Evolutionary conservation across 2,888 invertebrate species (phyloP).

Genomic region (Epinotia nisella): DNA sequence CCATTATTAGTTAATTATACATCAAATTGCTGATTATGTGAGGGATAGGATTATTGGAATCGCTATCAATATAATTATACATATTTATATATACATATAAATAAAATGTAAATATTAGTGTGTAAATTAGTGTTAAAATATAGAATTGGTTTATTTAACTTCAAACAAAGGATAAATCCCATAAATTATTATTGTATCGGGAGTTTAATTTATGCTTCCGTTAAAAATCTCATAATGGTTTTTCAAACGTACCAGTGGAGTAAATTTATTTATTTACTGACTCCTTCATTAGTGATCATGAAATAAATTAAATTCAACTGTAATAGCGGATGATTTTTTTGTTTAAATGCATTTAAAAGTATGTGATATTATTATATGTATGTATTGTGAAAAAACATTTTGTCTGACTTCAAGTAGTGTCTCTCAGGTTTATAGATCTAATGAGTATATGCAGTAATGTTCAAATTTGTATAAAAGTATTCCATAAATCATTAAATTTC

Average conservation of each 20-base stretch:
- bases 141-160: conserved; percentile 85
- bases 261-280: conserved; percentile 77
- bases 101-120: conserved; percentile 84
- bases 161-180: conserved; percentile 81
- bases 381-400: conserved; percentile 78
- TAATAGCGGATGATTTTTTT: conserved; percentile 73
- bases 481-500: conserved; percentile 58
- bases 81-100: conserved; percentile 85
- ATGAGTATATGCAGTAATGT: conserved; percentile 61
- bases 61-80: conserved; percentile 83
- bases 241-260: conserved; percentile 84
- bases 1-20: conserved; percentile 85
- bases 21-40: conserved; percentile 79
- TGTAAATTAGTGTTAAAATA: conserved; percentile 83
- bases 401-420: conserved; percentile 83
- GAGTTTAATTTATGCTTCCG: conserved; percentile 80
- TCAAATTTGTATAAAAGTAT: conserved; percentile 65
- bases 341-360: conserved; percentile 82
- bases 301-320: conserved; percentile 57
- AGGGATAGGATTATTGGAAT: conserved; percentile 79
- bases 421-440: conserved; percentile 70
- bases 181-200: conserved; percentile 84
- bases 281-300: conserved; percentile 67
- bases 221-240: conserved; percentile 84
- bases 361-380: conserved; percentile 79